Evolutionary conservation across 2,797 vertebrate genomes (phyloP).

Genomic region (Tapera naevia): DNA sequence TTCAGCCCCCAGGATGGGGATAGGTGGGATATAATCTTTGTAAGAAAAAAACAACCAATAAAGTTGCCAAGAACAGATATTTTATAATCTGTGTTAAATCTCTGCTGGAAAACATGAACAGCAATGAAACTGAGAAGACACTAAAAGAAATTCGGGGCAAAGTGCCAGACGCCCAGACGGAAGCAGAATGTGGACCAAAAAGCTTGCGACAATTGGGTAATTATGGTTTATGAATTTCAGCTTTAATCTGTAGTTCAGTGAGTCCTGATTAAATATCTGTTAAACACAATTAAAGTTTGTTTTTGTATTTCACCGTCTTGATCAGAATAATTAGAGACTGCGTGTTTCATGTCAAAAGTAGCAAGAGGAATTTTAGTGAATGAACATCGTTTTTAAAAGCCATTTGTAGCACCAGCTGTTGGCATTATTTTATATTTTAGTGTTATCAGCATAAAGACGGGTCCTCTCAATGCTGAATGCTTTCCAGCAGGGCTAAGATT

Average conservation of each 20-base stretch:
- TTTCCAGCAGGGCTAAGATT: conserved; percentile 77
- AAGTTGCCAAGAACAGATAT: conserved; percentile 84
- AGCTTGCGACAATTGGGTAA: conserved; percentile 88
- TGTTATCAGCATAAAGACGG: conserved; percentile 84
- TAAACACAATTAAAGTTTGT: conserved; percentile 90
- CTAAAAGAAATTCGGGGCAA: conserved; percentile 86
- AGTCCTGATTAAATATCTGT: conserved; percentile 90
- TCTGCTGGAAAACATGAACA: conserved; percentile 85
- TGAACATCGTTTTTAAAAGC: conserved; percentile 88
- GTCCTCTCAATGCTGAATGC: conserved; percentile 78
- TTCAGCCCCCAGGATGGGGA: conserved; percentile 43
- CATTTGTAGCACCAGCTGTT: conserved; percentile 87
- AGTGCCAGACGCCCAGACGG: conserved; percentile 85
- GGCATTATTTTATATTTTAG: conserved; percentile 87
- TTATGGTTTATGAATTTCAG: conserved; percentile 90
- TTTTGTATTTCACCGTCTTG: conserved; percentile 88
- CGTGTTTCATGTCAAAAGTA: conserved; percentile 87
- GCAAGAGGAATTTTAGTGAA: conserved; percentile 85
- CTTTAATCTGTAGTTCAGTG: conserved; percentile 89
- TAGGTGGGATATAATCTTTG: conserved; percentile 68
- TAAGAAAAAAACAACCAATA: conserved; percentile 74
- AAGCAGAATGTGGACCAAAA: conserved; percentile 86
- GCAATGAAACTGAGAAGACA: conserved; percentile 85
- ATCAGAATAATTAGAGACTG: conserved; percentile 89
- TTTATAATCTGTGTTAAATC: conserved; percentile 85